These are phyloP conservation scores for Trichonephila inaurata DNA, from an alignment of 1,140 invertebrate species.

Conservation along the genomic window DNA sequence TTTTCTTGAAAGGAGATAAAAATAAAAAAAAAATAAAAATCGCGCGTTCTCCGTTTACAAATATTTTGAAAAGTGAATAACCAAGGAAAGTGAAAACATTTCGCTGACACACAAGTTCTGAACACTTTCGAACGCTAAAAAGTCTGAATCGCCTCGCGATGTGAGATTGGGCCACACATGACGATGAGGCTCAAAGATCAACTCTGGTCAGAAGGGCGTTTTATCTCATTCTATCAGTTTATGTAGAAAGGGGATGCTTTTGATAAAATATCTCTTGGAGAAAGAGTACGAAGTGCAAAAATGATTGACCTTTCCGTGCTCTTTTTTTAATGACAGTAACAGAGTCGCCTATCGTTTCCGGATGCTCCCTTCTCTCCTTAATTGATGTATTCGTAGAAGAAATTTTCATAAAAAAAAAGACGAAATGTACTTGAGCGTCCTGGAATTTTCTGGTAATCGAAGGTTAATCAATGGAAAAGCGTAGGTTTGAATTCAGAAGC, in stretches of 20 bases:
- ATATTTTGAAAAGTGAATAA: constrained; percentile 6
- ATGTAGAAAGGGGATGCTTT: constrained; percentile 62
- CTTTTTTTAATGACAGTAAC: neutral
- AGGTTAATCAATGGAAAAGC: too few relatives aligned
- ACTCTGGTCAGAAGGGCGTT: constrained; percentile 64
- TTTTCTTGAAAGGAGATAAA: neutral
- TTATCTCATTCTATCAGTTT: constrained; percentile 66
- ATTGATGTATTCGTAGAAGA: neutral
- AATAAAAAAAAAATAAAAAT: neutral
- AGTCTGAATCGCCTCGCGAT: neutral
- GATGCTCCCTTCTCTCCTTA: neutral
- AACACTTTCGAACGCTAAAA: neutral
- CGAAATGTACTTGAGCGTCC: neutral
- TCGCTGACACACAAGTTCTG: neutral
- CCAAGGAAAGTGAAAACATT: constrained; percentile 1
- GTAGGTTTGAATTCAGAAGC: too few relatives aligned
- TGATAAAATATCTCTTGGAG: constrained; percentile 55
- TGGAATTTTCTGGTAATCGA: neutral
- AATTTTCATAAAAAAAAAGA: neutral
- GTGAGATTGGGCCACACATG: constrained; percentile 41
- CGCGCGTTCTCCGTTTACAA: neutral
- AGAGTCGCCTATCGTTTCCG: constrained; percentile 58
- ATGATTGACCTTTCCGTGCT: constrained; percentile 49
- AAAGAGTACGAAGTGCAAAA: constrained; percentile 66
- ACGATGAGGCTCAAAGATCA: constrained; percentile 65